Evolutionary conservation across 2,113 vertebrate genomes (phyloP), one percentile per base, ranked within the genome.

Genomic region (Chlamydotis undulata): DNA sequence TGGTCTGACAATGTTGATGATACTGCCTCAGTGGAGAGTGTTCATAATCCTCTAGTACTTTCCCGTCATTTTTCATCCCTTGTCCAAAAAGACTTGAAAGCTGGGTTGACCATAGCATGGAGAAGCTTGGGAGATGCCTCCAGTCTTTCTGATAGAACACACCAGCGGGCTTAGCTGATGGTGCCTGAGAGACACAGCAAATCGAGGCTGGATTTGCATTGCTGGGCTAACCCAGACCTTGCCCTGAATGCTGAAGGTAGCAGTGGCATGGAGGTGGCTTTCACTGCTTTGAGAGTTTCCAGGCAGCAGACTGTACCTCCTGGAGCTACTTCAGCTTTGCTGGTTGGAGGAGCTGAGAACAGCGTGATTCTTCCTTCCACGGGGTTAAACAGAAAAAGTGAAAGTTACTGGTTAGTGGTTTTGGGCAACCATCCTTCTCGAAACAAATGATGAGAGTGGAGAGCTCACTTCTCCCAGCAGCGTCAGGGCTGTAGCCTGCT

Each of bases 391-490:
- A 57, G 81, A 74, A 95, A 81, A 86, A 81, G 19, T 80, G 71
- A 87, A 89, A 84, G 86, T 35, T 78, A 25, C 65, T 96, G 67
- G 89, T 96, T 84, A 90, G 89, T 88, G 85, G 59, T 90, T 97
- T 87, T 57, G 85, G 89, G 91, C 57, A 90, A 60, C 64, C 37
- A 28, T 83, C 19, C 47, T 81, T 96, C 82, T 64, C 77, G 78
- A 47, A 85, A 75, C 56, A 93, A 85, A 23, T 49, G 24, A 80
- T 74, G 80, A 43, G 41, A 43, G 41, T 6, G 14, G 52, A 76
- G 64, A 87, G 56, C 35, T 91, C 10, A 6, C 64, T 81, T 69
- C 71, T 95, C 65, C 68, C 87, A 41, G 73, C 35, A 31, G 82
- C 10, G 56, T 88, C 90, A 45, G 31, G 41, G 43, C 26, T 83